These are phyloP conservation scores for Hecatera dysodea DNA, from an alignment of 2,888 invertebrate genomes.

Conservation along the genomic window DNA sequence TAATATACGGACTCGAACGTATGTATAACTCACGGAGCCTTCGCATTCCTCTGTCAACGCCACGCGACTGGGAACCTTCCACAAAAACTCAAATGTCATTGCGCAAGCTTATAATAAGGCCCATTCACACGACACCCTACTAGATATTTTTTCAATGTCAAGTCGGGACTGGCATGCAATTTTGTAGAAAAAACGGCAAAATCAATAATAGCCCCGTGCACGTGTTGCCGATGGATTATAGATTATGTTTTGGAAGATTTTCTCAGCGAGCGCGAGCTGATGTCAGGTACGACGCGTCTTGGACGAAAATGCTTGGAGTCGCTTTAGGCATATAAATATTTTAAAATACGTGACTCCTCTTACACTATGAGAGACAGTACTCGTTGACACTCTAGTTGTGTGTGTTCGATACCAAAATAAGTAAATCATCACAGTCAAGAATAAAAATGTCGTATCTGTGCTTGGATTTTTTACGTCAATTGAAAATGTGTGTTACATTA, in stretches of 20 bases:
- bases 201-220: conserved; percentile 90
- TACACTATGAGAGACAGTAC: no score
- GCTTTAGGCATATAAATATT: conserved; percentile 3
- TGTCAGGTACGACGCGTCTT: conserved; percentile 81
- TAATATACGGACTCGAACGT: conserved; percentile 48
- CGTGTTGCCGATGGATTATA: conserved; percentile 90
- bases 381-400: background rate
- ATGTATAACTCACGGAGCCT: conserved; percentile 66
- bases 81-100: conserved; percentile 88
- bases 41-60: conserved; percentile 75
- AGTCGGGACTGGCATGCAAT: conserved; percentile 86
- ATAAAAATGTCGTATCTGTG: no score
- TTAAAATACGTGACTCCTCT: background rate
- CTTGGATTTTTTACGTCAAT: no score
- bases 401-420: background rate
- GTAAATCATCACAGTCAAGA: no score
- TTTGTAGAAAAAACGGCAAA: conserved; percentile 89
- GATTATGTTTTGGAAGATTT: conserved; percentile 88
- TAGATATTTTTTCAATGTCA: conserved; percentile 87
- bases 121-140: conserved; percentile 86
- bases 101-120: conserved; percentile 89
- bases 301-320: conserved; percentile 72
- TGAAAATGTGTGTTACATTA: background rate
- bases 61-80: conserved; percentile 82
- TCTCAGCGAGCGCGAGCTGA: conserved; percentile 85